Base-by-base conservation (phyloP, 1,140 invertebrate genomes). In the Brachionus asplanchnoidis region DNA sequence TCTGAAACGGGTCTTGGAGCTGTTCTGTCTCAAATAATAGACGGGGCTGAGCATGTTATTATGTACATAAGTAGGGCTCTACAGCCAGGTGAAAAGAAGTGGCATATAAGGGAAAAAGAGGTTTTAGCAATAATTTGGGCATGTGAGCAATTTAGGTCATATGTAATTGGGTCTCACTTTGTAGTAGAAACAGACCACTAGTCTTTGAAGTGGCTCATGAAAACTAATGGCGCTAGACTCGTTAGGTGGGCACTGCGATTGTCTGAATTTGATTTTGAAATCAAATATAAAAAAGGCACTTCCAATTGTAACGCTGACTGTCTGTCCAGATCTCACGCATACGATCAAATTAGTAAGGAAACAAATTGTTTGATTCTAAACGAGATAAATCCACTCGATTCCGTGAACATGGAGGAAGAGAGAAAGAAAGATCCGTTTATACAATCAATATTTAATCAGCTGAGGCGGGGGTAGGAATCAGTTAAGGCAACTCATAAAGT, bases 171-270 rank as follows among this genome's bases (percentile, higher is more conserved):
- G 23, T 44, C 11, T 40, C 23, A 26, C 23, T 73, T 73, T 17
- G 8, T 73, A 40, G 32, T 73, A 8, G 40, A 40, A 17, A 73
- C 26, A 12, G n/a, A n/a, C n/a, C n/a, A n/a, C n/a, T n/a, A 44
- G 68, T 73, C 40, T 26, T 44, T 73, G 32, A 73, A 73, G 32
- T 73, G 68, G 68, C 32, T 73, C n/a, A 40, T 40, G 40, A n/a
- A 73, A 17, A 17, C 28, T 4, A 36, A 4, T 17, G 32, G 40
- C 7, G 40, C 68, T 73, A 5, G 87, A 26, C 77, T 88, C 14
- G 86, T 87, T 40, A 20, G 87, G 70, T 88, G 87, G 87, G 85
- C 87, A 1, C 40, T 86, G 9, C 85, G 70, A 11, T 84, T 87
- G 20, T 36, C 78, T 20, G 73, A 50, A 20, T 87, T 87, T 70